Evolutionary conservation across 2,888 invertebrate genomes (phyloP), one percentile per base, ranked within the genome.

Genomic region (Caenorhabditis virilis): DNA sequence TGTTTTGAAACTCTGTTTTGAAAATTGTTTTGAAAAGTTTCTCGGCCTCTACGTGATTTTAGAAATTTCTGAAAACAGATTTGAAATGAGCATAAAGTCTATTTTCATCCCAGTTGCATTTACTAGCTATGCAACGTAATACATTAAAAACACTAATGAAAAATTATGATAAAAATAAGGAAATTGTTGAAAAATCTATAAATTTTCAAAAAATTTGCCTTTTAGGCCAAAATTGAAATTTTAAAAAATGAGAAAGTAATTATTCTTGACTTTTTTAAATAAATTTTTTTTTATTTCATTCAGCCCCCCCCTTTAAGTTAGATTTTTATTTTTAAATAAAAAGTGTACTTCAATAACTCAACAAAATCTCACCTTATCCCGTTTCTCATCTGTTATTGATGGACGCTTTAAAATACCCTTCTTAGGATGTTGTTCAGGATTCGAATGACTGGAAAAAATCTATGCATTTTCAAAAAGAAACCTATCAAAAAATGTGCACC

Each of bases 391-490:
- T 1, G 60, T 53, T 18, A 69, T 41, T 22, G 69, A 64, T 2
- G 76, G 72, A 47, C 74, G 47, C 62, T 78, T 78, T 51, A 78
- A 60, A 42, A 78, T 78, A 41, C 78, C 78, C 50, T 76, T 77
- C 54, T 76, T 74, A 27, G 74, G 76, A 35, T 50, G 42, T 30
- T 41, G 50, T 4, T 64, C 64, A 27, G 58, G 54, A 54, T 64
- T 64, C 33, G 42, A 22, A 45, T 58, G 58, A 58, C 64, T 64
- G 51, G 46, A 58, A 35, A 43, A 23, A 43, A 26, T n/a, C n/a
- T n/a, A 15, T 42, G 36, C 7, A 22, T 5, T 26, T 26, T 15
- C 23, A 54, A 45, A 56, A 61, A 55, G 36, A 51, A 51, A 51
- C 38, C 50, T 43, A 27, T 39, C 39, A 13, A 33, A 23, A 20